A percentile compares a stretch with the other conserved stretches of the same genome.
phyloP scores from a whole-genome alignment of 2,888 invertebrate genomes.

The Drosophila longiperda region DNA sequence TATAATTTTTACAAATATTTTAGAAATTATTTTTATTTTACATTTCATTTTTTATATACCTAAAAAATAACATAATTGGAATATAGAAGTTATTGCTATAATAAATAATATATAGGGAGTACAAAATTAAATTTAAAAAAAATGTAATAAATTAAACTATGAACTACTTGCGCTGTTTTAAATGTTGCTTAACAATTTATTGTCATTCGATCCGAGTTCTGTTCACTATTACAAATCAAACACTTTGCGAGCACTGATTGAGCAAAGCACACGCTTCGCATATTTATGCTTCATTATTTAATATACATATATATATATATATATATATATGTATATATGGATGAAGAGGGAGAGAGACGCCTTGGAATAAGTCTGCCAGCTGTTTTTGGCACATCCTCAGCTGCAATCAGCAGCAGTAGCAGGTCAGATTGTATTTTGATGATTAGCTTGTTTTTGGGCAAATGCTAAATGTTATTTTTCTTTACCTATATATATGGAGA shows the following conservation, averaged over 20 bases:
- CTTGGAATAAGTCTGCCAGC: conserved; percentile 12
- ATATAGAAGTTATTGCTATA: background rate
- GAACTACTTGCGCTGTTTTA: background rate
- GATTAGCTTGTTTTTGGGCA: conserved; percentile 9
- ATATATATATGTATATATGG: background rate
- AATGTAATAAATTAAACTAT: background rate
- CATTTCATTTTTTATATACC: background rate
- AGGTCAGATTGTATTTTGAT: conserved; percentile 24
- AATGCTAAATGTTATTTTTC: background rate
- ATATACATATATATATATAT: background rate
- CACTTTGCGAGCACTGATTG: conserved; percentile 29
- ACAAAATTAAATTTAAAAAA: background rate
- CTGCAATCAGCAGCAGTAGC: conserved; percentile 15
- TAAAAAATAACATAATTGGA: background rate
- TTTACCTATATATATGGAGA: conserved; percentile 15
- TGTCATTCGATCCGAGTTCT: background rate
- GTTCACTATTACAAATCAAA: conserved; percentile 15
- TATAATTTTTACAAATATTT: too few relatives aligned
- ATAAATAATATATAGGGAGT: too few relatives aligned
- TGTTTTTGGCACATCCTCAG: conserved; percentile 2
- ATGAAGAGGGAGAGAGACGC: background rate
- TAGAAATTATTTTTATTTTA: too few relatives aligned
- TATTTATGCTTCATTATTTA: conserved; percentile 32
- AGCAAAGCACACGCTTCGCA: conserved; percentile 13
- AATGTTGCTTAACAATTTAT: background rate